A percentile compares a stretch with the other conserved stretches of the same genome.
These are phyloP conservation scores for Tipula lateralis DNA, from an alignment of 2,888 invertebrate genomes.

Conservation along the genomic window DNA sequence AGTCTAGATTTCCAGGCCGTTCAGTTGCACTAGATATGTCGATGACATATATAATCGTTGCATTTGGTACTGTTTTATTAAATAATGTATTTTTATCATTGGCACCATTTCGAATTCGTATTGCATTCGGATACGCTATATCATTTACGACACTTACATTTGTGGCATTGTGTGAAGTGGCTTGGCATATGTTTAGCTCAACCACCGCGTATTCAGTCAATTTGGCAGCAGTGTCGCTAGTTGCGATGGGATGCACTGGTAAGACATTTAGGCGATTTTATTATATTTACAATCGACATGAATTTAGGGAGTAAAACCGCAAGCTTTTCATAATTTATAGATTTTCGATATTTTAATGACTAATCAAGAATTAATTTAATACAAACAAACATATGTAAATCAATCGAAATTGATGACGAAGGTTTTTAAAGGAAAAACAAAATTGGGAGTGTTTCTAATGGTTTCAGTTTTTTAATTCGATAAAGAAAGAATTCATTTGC, in stretches of 20 bases:
- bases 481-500: too few relatives aligned
- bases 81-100: conserved; percentile 82
- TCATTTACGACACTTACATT: conserved; percentile 77
- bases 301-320: not conserved
- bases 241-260: conserved; percentile 78
- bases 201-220: conserved; percentile 79
- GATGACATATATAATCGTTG: conserved; percentile 83
- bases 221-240: conserved; percentile 75
- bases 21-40: conserved; percentile 91
- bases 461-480: too few relatives aligned
- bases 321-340: not conserved
- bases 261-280: conserved; percentile 34
- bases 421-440: not conserved
- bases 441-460: not conserved
- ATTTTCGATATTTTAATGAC: not conserved
- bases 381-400: too few relatives aligned
- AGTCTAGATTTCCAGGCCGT: conserved; percentile 73
- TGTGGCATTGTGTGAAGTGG: conserved; percentile 80
- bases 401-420: not conserved
- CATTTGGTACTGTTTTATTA: conserved; percentile 77
- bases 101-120: conserved; percentile 74
- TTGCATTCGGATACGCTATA: conserved; percentile 80
- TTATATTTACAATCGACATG: not conserved
- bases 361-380: not conserved
- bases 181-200: conserved; percentile 74